Conservation (phyloP, 2,113 vertebrate species). For the Chaetodon auriga region DNA sequence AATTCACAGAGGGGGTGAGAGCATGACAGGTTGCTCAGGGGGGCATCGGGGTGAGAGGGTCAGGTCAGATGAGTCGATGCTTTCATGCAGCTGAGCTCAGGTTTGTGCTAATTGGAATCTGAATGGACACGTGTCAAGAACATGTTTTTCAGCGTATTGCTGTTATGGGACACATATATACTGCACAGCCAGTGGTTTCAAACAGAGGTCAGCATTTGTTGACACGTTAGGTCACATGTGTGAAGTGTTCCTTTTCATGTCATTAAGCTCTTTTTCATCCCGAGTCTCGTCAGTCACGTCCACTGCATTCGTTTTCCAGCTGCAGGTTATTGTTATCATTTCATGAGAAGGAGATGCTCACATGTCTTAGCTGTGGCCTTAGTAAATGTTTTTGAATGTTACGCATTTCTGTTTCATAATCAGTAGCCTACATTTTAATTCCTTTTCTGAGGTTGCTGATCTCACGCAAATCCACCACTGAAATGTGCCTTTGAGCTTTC, state of each 20-base stretch:
- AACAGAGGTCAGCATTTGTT: slow-evolving; percentile 4
- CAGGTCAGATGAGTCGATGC: slow-evolving; percentile 1
- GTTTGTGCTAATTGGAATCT: slow-evolving; percentile 47
- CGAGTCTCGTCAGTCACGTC: not conserved
- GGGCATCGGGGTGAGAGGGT: not conserved
- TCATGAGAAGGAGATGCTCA: not conserved
- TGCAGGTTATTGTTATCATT: not conserved
- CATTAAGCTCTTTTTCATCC: slow-evolving; percentile 4
- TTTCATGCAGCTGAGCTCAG: slow-evolving; percentile 43
- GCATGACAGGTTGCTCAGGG: slow-evolving; percentile 9
- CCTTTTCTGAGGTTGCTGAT: slow-evolving; percentile 28
- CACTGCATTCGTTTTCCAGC: not conserved
- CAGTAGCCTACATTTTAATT: not conserved
- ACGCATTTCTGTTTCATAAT: slow-evolving; percentile 18
- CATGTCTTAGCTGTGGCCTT: slow-evolving; percentile 4
- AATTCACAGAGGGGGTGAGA: slow-evolving; percentile 2
- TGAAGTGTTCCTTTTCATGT: not conserved
- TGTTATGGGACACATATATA: not conserved
- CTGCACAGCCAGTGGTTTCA: not conserved
- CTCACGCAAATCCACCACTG: slow-evolving; percentile 18
- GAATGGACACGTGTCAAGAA: slow-evolving; percentile 31
- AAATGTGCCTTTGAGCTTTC: slow-evolving; percentile 32
- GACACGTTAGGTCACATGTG: slow-evolving; percentile 4
- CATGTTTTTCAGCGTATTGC: slow-evolving; percentile 33
- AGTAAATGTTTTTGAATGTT: not conserved